Evolutionary conservation across 2,797 vertebrate species (phyloP).

Genomic region (Malacoraja senta): DNA sequence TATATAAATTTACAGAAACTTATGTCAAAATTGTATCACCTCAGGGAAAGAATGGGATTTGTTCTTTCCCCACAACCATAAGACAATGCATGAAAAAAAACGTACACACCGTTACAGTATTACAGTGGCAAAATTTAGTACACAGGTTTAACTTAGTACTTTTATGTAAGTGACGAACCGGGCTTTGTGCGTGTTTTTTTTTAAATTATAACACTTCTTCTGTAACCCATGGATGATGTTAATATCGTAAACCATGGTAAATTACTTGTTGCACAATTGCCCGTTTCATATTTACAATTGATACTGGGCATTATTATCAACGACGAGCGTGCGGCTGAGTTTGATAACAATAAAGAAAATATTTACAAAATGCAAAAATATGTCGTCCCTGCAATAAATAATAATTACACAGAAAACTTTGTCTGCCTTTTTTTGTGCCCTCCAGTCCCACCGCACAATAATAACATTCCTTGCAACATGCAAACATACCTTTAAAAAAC

Average conservation of each 20-base stretch:
- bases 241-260: background rate
- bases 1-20: background rate
- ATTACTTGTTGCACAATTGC: conserved; percentile 26
- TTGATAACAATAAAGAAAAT: background rate
- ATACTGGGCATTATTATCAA: background rate
- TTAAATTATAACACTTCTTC: background rate
- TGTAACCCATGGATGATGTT: background rate
- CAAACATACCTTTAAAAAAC: background rate
- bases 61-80: background rate
- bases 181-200: background rate
- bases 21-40: background rate
- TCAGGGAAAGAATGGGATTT: background rate
- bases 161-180: background rate
- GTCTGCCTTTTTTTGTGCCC: background rate
- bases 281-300: background rate
- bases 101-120: background rate
- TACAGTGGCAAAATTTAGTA: background rate
- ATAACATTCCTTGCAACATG: background rate
- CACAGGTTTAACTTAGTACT: background rate
- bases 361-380: background rate
- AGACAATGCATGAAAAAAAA: background rate
- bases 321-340: background rate
- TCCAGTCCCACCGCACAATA: background rate
- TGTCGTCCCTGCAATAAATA: background rate
- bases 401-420: background rate